Conservation (phyloP, 2,888 invertebrate species). For the Drosophila conformis region DNA sequence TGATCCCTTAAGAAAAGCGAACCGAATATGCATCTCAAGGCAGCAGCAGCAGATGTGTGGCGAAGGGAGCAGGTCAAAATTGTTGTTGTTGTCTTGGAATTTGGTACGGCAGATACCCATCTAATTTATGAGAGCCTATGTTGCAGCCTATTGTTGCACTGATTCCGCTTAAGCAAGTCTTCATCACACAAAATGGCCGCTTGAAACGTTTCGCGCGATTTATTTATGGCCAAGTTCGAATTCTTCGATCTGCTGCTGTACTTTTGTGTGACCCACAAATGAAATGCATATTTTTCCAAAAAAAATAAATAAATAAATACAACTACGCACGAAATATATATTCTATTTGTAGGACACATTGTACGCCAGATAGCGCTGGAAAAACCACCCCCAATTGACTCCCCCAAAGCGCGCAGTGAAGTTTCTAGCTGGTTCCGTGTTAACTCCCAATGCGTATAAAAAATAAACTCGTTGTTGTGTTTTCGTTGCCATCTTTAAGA, state of each 20-base stretch:
- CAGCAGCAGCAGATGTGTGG: conserved; percentile 49
- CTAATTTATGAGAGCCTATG: conserved; percentile 40
- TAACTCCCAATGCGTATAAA: conserved; percentile 22
- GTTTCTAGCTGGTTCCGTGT: conserved; percentile 39
- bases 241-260: conserved; percentile 46
- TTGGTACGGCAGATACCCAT: conserved; percentile 43
- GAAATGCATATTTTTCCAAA: conserved; percentile 13
- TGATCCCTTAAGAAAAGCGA: conserved; percentile 63
- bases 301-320: background rate
- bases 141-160: conserved; percentile 13
- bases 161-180: conserved; percentile 33
- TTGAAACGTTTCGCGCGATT: conserved; percentile 21
- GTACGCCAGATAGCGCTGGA: conserved; percentile 27
- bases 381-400: conserved; percentile 60
- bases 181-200: conserved; percentile 50
- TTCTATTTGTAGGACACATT: conserved; percentile 43
- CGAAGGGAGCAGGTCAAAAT: conserved; percentile 73
- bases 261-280: conserved; percentile 45
- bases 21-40: conserved; percentile 46
- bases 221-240: conserved; percentile 20
- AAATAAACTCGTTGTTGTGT: conserved; percentile 58
- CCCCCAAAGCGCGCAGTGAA: conserved; percentile 15
- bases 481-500: conserved; percentile 74
- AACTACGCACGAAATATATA: conserved; percentile 41
- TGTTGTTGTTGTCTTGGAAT: conserved; percentile 40